Evolutionary conservation across 2,113 vertebrate genomes (phyloP), one percentile per base, ranked within the genome.

Genomic region (Microcebus murinus): DNA sequence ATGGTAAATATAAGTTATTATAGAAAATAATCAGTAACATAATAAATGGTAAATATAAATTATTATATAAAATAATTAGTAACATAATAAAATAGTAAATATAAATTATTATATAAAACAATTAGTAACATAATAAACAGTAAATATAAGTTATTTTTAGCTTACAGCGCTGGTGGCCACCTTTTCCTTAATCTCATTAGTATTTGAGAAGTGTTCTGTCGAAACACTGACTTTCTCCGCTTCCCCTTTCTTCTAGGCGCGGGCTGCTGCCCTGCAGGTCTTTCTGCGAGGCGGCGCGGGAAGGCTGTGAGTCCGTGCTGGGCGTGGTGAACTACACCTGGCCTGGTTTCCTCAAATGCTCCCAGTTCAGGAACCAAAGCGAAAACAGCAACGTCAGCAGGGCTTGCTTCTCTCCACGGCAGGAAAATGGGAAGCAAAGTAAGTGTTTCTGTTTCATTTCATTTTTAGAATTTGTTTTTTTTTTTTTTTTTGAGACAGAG

Each of bases 271-370:
- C 99, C 9, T 99, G 99, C 42, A 97, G 98, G 45, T 99, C 99
- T 0, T 99, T 99, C 98, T 99, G 99, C 61, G 99, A 99, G 96
- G 99, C 99, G 36, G 99, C 99, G 45, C 99, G 99, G 91, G 98
- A 99, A 96, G 99, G 99, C 45, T 99, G 99, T 86, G 99, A 99
- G 67, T 99, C 99, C 5, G 98, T 99, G 42, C 98, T 99, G 67
- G 99, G 99, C 96, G 99, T 99, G 99, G 99, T 99, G 91, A 99
- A 99, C 57, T 98, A 99, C 92, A 99, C 99, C 65, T 99, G 99
- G 99, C 99, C 99, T 0, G 98, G 99, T 55, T 99, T 99, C 98
- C 98, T 99, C 87, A 99, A 99, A 86, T 99, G 99, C 97, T 99
- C 99, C 17, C 99, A 99, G 97, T 99, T 99, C 97, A 98, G 96